Evolutionary conservation across 2,888 invertebrate species (phyloP), one percentile per base, ranked within the genome.

Genomic region (Caenorhabditis sulstoni): DNA sequence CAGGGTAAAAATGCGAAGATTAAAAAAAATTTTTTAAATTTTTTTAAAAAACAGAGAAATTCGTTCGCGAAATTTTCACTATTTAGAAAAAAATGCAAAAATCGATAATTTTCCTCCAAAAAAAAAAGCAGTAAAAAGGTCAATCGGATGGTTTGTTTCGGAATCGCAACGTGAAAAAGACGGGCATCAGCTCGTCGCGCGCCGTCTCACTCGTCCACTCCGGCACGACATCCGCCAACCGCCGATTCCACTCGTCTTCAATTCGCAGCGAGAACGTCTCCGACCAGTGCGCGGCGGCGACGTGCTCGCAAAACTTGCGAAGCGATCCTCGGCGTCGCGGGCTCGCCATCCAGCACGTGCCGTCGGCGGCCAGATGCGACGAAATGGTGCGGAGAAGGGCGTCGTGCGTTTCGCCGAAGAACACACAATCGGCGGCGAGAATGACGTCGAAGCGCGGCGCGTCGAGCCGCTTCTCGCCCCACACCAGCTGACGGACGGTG

Each of bases 391-490:
- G 65, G 22, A 84, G 57, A 9, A 86, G 62, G 20, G 23, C 20
- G 9, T 57, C 50, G 59, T 85, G 82, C 18, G 23, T 39, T 39
- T 79, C 58, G 18, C 74, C 67, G 57, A 84, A 86, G 52, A 86
- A 86, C 0, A 86, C 81, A 77, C 84, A 83, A 66, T 86, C 86
- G 5, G 83, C 83, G 8, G 82, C 83, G 2, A 86, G 64, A 62
- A 86, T 80, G 44, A 79, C 57, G 39, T 84, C 82, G 41, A 82
- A 82, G 7, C 29, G 29, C 29, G 3, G 4, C 4, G 29, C 7
- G 0, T 53, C 14, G n/a, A 65, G 18, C 5, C 20, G 50, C 5
- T 53, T 18, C n/a, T 53, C 16, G 37, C 53, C 52, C 65, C 65
- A 65, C 23, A 65, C 53, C 53, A 65, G 14, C n/a, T 65, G 65